Percentiles rank a stretch among this genome's conserved stretches.
phyloP scores from a whole-genome alignment of 2,113 vertebrate species.

The Thryonomys swinderianus region DNA sequence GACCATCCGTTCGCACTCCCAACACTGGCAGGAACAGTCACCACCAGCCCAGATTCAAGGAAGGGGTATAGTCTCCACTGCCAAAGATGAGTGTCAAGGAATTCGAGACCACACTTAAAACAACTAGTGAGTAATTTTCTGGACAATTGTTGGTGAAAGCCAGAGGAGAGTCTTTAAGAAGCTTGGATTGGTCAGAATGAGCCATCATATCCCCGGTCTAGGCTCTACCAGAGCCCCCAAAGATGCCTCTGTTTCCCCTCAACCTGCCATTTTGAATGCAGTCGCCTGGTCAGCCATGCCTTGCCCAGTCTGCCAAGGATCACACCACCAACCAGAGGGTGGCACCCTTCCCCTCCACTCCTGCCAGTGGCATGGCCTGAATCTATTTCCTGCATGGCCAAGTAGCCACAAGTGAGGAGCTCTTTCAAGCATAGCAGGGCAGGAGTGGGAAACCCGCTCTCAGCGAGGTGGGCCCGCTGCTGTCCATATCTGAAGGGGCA shows the following conservation, averaged over 20 bases:
- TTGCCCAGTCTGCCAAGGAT: neutral
- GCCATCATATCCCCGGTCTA: neutral
- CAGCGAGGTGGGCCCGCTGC: too few species aligned
- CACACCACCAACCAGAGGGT: neutral
- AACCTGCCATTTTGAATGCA: neutral
- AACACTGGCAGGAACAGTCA: neutral
- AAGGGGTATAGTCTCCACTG: too few species aligned
- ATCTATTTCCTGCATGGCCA: too few species aligned
- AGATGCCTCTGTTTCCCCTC: neutral
- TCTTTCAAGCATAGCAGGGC: too few species aligned
- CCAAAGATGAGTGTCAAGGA: neutral
- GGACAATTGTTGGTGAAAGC: neutral
- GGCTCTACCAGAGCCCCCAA: neutral
- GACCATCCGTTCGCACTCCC: neutral
- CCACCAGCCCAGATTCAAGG: neutral
- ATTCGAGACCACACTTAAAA: neutral
- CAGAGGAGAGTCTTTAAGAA: neutral
- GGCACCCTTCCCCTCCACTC: neutral
- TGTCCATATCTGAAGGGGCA: too few species aligned
- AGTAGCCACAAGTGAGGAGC: too few species aligned
- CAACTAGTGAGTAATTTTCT: neutral
- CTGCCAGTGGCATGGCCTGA: too few species aligned
- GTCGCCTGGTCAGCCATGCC: neutral
- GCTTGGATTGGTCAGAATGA: too few species aligned
- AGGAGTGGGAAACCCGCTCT: too few species aligned